Conservation (phyloP, 1,140 invertebrate genomes). For the Rhyzopertha dominica region DNA sequence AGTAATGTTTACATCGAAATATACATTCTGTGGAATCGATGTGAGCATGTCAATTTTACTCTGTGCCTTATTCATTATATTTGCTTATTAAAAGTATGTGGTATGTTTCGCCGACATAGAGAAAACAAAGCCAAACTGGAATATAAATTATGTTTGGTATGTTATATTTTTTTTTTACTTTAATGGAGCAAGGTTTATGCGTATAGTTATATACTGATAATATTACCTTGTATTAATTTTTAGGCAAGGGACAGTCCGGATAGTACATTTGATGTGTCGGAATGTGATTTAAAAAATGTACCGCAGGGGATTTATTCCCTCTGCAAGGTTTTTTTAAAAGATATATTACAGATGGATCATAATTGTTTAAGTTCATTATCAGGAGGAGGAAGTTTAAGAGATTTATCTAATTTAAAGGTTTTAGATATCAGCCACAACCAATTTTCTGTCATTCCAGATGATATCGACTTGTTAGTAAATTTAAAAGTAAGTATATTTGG, state of each 20-base stretch:
- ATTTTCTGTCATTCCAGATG: constrained; percentile 56
- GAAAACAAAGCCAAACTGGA: constrained; percentile 63
- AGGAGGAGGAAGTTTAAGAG: constrained; percentile 63
- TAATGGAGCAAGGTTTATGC: constrained; percentile 6
- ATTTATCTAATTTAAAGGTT: constrained; percentile 62
- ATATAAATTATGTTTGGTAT: constrained; percentile 63
- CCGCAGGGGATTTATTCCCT: constrained; percentile 70
- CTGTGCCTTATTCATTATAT: no score
- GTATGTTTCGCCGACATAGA: constrained; percentile 44
- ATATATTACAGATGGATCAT: constrained; percentile 58
- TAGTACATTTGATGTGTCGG: constrained; percentile 67
- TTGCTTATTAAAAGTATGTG: no score
- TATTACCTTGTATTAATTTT: constrained; percentile 19
- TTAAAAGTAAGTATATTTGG: constrained; percentile 48
- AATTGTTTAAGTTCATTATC: constrained; percentile 64
- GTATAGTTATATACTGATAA: background rate
- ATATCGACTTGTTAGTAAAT: constrained; percentile 57
- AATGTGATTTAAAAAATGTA: constrained; percentile 62
- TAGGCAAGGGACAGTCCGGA: constrained; percentile 71
- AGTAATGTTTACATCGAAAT: no score
- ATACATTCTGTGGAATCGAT: no score
- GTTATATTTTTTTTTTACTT: constrained; percentile 25
- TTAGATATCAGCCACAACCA: constrained; percentile 69
- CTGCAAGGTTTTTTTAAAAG: constrained; percentile 74
- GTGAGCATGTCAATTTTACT: no score